Evolutionary conservation across 1,140 invertebrate genomes (phyloP), one percentile per base, ranked within the genome.

Genomic region (Drepana arcuata): DNA sequence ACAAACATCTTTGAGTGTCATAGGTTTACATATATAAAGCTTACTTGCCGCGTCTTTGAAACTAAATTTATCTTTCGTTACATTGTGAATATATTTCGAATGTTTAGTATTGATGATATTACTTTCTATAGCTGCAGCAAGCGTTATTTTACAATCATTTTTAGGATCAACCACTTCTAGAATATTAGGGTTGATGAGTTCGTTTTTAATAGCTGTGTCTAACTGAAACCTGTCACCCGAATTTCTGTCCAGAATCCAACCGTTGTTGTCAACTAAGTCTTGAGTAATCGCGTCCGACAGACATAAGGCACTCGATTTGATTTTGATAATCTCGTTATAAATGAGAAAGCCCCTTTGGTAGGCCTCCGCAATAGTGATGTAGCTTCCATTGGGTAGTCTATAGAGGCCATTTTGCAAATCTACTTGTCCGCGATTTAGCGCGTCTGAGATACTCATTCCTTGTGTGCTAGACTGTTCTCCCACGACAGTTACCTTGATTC

Each of bases 1-100:
- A 55, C 89, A 87, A 41, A 92, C 89, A 55, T 97, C 95, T 80
- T 95, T 94, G 3, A 99, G 83, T 4, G 94, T 95, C 83, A 95
- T 88, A 0, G 96, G 96, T 83, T 94, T 95, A 12, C 90, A 87
- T 41, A 99, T 92, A 16, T 95, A 83, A 31, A 91, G 88, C 36
- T 92, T 86, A 46, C 89, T 87, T 38, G 90, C 86, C 18, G 96
- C 96, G 67, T 96, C 92, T 44, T 88, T 86, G 26, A 96, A 89
- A 16, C 89, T 85, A 16, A 97, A 60, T 66, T 90, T 92, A 68
- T 93, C 90, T 68, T 90, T 87, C 25, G 87, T 90, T 27, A 89
- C 62, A 51, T 86, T 87, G 55, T 96, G 90, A 36, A 92, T 72
- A 62, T 93, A 97, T 50, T 90, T 91, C 40, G 93, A 92, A 37